These are phyloP conservation scores for Rhodinocichla rosea DNA, from an alignment of 2,113 vertebrate genomes.

Conservation along the genomic window DNA sequence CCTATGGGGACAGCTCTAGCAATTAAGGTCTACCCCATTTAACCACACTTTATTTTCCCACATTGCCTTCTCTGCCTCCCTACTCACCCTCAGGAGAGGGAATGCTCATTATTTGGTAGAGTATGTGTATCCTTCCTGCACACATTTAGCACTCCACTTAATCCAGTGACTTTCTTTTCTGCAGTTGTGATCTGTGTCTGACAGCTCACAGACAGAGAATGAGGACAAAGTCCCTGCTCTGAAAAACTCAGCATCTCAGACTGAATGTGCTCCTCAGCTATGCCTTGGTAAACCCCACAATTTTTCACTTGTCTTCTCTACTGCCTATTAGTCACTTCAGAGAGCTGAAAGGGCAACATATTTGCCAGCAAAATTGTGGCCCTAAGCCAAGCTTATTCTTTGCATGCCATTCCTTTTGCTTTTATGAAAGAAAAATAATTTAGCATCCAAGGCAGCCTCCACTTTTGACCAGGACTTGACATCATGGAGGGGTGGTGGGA, in stretches of 20 bases:
- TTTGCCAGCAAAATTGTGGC: neutral
- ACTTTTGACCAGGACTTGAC: neutral
- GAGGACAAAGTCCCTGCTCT: neutral
- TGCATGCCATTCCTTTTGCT: neutral
- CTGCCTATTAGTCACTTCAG: neutral
- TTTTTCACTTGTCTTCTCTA: neutral
- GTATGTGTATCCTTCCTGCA: neutral
- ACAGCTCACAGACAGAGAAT: neutral
- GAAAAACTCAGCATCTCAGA: neutral
- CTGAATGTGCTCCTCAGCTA: neutral
- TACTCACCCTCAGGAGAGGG: neutral
- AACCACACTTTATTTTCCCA: neutral
- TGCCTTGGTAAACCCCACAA: neutral
- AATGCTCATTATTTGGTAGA: neutral
- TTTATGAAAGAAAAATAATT: neutral
- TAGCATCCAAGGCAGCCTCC: neutral
- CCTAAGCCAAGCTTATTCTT: neutral
- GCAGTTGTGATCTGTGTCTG: neutral
- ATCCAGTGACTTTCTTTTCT: neutral
- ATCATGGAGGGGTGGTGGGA: rapidly evolving
- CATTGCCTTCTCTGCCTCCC: neutral
- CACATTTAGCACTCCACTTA: neutral
- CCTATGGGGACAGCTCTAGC: neutral
- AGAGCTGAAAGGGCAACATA: neutral
- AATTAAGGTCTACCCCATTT: neutral